Evolutionary conservation across 2,113 vertebrate species (phyloP), one percentile per base, ranked within the genome.

Genomic region (Melanostigma gelatinosum): DNA sequence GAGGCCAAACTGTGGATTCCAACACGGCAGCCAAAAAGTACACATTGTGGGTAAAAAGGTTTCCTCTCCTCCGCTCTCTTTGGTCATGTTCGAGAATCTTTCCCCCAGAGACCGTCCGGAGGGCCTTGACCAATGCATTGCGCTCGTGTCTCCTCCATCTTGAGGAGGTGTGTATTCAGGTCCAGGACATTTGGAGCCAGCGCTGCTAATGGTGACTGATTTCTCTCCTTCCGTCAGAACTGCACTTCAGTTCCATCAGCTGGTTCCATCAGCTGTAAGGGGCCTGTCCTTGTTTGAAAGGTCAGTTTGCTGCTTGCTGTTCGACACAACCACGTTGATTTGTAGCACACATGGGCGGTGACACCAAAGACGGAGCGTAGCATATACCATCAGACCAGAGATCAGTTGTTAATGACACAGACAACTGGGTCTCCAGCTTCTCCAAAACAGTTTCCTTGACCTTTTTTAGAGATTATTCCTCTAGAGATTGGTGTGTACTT

Each of bases 141-240:
- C 0, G 18, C 15, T 22, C 58, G 1, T 0, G 40, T 32, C 13
- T 48, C 42, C 8, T 46, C 27, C 65, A 36, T 54, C 66, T 8
- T 34, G 9, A 62, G 8, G 10, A 70, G 27, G 29, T 68, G 75
- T 67, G 40, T 77, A 18, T 60, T 46, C 11, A 67, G n/a, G 52
- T 60, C 64, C 75, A 58, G 40, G 6, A 67, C 27, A 57, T 38
- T 46, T n/a, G 63, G 50, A 15, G 66, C 38, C 74, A 76, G 42
- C 50, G 18, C 66, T 67, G 20, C 63, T 67, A 15, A 76, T 69
- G 27, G 27, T 32, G 6, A 60, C 57, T 1, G 15, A 60, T 32
- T 60, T 60, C 29, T 32, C 13, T 58, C 9, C 13, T 13, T 58
- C 27, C 29, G 13, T 11, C 4, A 77, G 63, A n/a, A 68, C 20